A percentile compares a stretch with the other conserved stretches of the same genome.
Conservation (phyloP, 2,113 vertebrate genomes). For the Cinclus cinclus region DNA sequence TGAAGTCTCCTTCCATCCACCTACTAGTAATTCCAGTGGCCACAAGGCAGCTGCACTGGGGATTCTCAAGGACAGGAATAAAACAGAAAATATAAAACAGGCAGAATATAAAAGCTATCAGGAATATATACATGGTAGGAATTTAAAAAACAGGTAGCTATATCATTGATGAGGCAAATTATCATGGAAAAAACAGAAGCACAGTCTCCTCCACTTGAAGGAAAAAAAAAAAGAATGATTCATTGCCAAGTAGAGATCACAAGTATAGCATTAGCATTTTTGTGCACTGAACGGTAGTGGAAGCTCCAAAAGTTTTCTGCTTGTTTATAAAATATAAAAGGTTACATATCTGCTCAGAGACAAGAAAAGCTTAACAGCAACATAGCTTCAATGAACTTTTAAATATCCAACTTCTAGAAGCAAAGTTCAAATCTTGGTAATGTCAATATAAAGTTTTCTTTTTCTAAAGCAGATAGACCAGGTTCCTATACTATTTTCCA, state of each 20-base stretch:
- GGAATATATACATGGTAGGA: not conserved
- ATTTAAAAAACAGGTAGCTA: not conserved
- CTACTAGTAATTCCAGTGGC: not conserved
- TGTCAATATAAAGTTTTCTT: conserved; percentile 16
- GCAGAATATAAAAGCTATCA: not conserved
- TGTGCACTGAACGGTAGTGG: not conserved
- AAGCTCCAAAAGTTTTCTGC: not conserved
- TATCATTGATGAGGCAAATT: not conserved
- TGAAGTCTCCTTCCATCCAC: not conserved
- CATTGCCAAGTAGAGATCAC: not conserved
- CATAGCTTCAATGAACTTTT: not conserved
- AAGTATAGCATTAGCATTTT: not conserved
- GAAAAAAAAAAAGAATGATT: not conserved
- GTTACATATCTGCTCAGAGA: not conserved
- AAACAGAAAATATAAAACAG: not conserved
- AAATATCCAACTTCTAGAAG: not conserved
- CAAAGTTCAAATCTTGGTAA: conserved; percentile 29
- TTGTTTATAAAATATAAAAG: conserved; percentile 16
- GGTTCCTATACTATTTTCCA: not conserved
- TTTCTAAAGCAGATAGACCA: conserved; percentile 6
- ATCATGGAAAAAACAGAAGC: not conserved
- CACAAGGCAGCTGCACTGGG: not conserved
- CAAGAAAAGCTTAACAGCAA: not conserved
- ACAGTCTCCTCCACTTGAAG: not conserved
- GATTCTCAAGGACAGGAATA: not conserved